Evolutionary conservation across 2,888 invertebrate species (phyloP), one percentile per base, ranked within the genome.

Genomic region (Mesorhabditis spiculigera): DNA sequence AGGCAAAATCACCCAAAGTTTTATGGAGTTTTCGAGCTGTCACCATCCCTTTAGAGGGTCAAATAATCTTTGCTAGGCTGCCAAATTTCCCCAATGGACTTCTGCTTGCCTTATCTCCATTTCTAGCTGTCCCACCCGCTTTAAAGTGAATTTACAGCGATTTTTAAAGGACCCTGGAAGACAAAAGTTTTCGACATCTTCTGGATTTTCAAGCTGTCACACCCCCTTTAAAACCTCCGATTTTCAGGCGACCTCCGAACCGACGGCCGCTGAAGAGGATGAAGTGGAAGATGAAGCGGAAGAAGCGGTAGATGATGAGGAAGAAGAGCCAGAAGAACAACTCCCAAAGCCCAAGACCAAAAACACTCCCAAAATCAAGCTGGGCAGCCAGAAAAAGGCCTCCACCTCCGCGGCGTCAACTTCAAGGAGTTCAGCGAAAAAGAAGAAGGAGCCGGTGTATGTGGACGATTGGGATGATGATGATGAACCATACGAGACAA

Each of bases 261-360:
- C 58, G 72, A 75, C 13, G 72, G 43, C 63, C 69, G 45, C 66
- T 73, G 68, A 71, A 68, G 69, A 70, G 45, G n/a, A 50, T 67
- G 5, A 69, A 71, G 13, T 50, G 67, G 4, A 70, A 5, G 69
- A 50, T 5, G 58, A 63, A 0, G 75, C 73, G 61, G 71, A 72
- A 4, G 73, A 75, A 43, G 73, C 71, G 0, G 42, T 71, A 68
- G 63, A 73, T 45, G 87, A 87, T 74, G 86, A 87, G 43, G 43
- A 85, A 0, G 86, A 86, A 45, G 86, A 86, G 16, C 71, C 65
- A 4, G 67, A 71, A 44, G 63, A 69, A 8, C 45, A 67, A 16
- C n/a, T 50, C 3, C 58, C 10, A 3, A 50, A 50, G 3, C 58
- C 28, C 28, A 28, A 28, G 3, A 1, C 28, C 28, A 28, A 28